phyloP scores from a whole-genome alignment of 2,888 invertebrate species.

The Acrobasis consociella region DNA sequence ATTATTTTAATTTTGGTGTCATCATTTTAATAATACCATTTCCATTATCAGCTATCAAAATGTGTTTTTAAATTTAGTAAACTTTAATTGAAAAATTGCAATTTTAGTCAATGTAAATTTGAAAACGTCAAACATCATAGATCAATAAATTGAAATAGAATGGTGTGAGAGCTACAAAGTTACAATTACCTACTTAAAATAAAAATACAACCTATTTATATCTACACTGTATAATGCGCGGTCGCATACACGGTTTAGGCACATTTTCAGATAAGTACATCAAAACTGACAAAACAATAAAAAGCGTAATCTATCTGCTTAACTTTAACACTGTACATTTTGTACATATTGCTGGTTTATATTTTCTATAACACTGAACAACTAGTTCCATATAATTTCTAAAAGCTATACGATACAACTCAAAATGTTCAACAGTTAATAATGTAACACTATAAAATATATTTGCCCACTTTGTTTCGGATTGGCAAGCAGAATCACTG shows the following conservation, averaged over 20 bases:
- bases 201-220: conserved; percentile 23
- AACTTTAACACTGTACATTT: background rate
- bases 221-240: conserved; percentile 33
- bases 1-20: background rate
- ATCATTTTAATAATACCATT: background rate
- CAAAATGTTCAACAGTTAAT: conserved; percentile 12
- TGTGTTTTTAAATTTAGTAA: background rate
- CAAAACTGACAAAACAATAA: background rate
- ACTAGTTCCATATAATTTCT: conserved; percentile 6
- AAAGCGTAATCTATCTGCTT: background rate
- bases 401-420: conserved; percentile 2
- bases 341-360: background rate
- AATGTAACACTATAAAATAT: conserved; percentile 15
- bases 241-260: conserved; percentile 56
- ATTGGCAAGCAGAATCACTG: conserved; percentile 33
- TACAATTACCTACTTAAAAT: conserved; percentile 30
- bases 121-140: background rate
- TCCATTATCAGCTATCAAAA: background rate
- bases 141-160: background rate
- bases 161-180: conserved; percentile 7
- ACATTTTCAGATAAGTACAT: conserved; percentile 48
- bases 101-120: conserved; percentile 10
- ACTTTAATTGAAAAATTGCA: background rate
- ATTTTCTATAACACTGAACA: conserved; percentile 12
- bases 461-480: conserved; percentile 15